Evolutionary conservation across 2,797 vertebrate genomes (phyloP).

Genomic region (Percopsis omiscomaycus): DNA sequence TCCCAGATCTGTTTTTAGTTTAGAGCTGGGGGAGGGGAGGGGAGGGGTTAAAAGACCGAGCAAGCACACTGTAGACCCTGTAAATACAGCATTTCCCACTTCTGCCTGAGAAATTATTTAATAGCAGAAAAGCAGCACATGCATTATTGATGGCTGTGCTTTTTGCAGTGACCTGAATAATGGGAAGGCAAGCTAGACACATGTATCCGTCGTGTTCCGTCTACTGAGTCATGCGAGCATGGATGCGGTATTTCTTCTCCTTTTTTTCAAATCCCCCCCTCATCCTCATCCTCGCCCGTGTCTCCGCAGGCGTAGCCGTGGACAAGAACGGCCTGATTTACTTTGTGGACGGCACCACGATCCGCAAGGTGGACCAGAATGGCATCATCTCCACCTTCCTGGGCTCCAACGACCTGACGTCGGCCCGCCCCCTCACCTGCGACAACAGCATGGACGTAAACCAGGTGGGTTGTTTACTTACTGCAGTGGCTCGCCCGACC

Average conservation of each 20-base stretch:
- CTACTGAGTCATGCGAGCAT: slow-evolving; percentile 71
- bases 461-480: slow-evolving; percentile 80
- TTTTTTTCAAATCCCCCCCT: neutral
- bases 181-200: slow-evolving; percentile 80
- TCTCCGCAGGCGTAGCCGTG: slow-evolving; percentile 86
- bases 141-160: slow-evolving; percentile 80
- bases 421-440: slow-evolving; percentile 92
- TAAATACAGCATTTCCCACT: slow-evolving; percentile 79
- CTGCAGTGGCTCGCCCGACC: neutral
- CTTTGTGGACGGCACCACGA: slow-evolving; percentile 97
- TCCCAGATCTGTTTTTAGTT: slow-evolving; percentile 45
- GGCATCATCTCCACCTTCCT: slow-evolving; percentile 96
- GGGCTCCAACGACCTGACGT: slow-evolving; percentile 95
- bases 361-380: slow-evolving; percentile 95
- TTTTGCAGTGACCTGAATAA: slow-evolving; percentile 86
- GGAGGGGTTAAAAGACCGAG: slow-evolving; percentile 37
- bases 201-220: slow-evolving; percentile 75
- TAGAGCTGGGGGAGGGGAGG: slow-evolving; percentile 28
- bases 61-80: slow-evolving; percentile 57
- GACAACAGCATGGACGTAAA: slow-evolving; percentile 97
- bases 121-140: slow-evolving; percentile 75
- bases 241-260: slow-evolving; percentile 54
- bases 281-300: slow-evolving; percentile 6
- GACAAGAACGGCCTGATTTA: slow-evolving; percentile 96
- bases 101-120: slow-evolving; percentile 80